Evolutionary conservation across 2,888 invertebrate genomes (phyloP), one percentile per base, ranked within the genome.

Genomic region (Marronus borbonicus): DNA sequence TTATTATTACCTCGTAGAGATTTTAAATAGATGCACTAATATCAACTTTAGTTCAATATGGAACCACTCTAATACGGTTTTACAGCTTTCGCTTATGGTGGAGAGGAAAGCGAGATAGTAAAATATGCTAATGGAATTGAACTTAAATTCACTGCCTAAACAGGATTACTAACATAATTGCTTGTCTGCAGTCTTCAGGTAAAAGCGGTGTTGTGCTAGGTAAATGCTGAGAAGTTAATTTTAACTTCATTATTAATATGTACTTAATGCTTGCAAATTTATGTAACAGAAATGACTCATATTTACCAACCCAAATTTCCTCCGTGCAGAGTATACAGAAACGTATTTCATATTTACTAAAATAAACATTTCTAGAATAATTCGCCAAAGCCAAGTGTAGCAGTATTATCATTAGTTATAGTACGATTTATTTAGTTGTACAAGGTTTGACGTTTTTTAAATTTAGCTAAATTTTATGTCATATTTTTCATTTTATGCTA

Each of bases 41-140:
- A 52, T 60, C 20, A 72, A 60, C 58, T n/a, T 70, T 70, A 58
- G 39, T 60, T 74, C 60, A 60, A 60, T 74, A 60, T 60, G 36
- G 44, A 60, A 74, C 12, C 28, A 60, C 49, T 24, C 20, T 72
- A 58, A 20, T 31, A 14, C 20, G 12, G 44, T 74, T 49, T 60
- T 44, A 49, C 60, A 74, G 24, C 44, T 44, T 31, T 17, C 36
- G 24, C 62, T 50, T 52, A 50, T n/a, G 20, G 12, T 36, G 20
- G 17, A 39, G 72, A 74, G 49, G 44, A 39, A 24, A 14, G 17
- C 8, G 44, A 60, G 20, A 14, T 60, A 36, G 72, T 74, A 60
- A 74, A 74, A 74, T 74, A 74, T 74, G 72, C 72, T 74, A 74
- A 74, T 74, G 72, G 72, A 44, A 60, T 72, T 55, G 60, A 74